These are phyloP conservation scores for Mylabris phalerata DNA, from an alignment of 1,140 invertebrate genomes.

Conservation along the genomic window DNA sequence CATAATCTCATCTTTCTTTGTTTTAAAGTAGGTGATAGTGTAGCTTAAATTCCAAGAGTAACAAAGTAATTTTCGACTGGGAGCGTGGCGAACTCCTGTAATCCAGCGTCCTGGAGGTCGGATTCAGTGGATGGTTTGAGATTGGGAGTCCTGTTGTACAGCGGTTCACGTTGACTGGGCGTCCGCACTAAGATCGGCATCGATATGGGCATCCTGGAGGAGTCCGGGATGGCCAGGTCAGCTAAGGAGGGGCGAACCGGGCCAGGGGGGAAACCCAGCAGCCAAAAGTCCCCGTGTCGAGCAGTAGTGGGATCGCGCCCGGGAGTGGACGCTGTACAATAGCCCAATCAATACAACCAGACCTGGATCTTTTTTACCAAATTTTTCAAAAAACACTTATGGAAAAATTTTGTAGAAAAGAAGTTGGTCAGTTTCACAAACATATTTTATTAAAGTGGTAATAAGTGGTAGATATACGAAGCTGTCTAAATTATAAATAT, in stretches of 20 bases:
- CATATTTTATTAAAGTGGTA: too few species aligned
- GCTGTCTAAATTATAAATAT: too few species aligned
- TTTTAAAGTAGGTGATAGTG: too few species aligned
- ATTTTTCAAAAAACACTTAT: too few species aligned
- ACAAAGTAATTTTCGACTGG: conserved; percentile 53
- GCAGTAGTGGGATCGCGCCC: conserved; percentile 96
- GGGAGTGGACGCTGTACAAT: conserved; percentile 73
- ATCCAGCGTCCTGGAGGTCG: conserved; percentile 88
- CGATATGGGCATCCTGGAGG: conserved; percentile 83
- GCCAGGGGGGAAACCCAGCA: conserved; percentile 95
- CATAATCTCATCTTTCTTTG: too few species aligned
- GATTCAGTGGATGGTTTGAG: conserved; percentile 80
- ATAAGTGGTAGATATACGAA: too few species aligned
- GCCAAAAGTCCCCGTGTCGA: conserved; percentile 92
- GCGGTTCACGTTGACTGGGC: conserved; percentile 68
- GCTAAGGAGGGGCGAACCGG: conserved; percentile 90
- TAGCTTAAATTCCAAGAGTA: not conserved
- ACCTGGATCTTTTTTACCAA: conserved; percentile 66
- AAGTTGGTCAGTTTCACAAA: too few species aligned
- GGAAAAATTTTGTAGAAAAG: too few species aligned
- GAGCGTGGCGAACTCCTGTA: conserved; percentile 86
- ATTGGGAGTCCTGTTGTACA: conserved; percentile 66
- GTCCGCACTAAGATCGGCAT: conserved; percentile 86
- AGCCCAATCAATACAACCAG: conserved; percentile 81
- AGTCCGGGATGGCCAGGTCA: conserved; percentile 77